Evolutionary conservation across 2,797 vertebrate genomes (phyloP).

Genomic region (Silurus aristotelis): DNA sequence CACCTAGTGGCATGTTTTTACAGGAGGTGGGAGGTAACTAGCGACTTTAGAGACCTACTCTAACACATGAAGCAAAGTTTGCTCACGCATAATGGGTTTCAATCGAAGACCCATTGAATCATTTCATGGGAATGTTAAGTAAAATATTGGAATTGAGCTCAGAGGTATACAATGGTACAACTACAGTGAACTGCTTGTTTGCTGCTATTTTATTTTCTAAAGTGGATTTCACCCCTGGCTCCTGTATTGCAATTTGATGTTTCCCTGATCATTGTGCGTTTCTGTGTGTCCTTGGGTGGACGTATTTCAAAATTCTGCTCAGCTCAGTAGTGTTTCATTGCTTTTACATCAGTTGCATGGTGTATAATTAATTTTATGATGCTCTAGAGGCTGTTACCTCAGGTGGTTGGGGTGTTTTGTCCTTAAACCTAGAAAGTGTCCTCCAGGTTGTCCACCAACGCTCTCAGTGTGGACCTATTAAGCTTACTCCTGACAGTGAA

Average conservation of each 20-base stretch:
- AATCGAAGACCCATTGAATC: neutral
- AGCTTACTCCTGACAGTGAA: neutral
- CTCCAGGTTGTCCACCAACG: slow-evolving; percentile 24
- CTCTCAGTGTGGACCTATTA: neutral
- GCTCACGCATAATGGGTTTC: neutral
- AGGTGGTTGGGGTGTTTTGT: neutral
- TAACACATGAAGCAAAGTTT: neutral
- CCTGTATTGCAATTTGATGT: neutral
- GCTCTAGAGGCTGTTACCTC: neutral
- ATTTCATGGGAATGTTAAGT: neutral
- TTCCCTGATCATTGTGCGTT: neutral
- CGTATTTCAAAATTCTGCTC: neutral
- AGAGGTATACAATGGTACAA: no score
- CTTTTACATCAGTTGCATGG: slow-evolving; percentile 29
- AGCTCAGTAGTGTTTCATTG: neutral
- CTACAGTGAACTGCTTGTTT: neutral
- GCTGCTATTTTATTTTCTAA: neutral
- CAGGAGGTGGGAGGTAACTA: neutral
- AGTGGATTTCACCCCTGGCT: neutral
- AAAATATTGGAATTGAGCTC: neutral
- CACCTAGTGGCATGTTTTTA: neutral
- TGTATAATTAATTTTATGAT: neutral
- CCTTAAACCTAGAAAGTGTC: neutral
- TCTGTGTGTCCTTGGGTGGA: neutral
- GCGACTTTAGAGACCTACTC: neutral